Conservation (phyloP, 2,888 invertebrate species). For the Watsonalla binaria region DNA sequence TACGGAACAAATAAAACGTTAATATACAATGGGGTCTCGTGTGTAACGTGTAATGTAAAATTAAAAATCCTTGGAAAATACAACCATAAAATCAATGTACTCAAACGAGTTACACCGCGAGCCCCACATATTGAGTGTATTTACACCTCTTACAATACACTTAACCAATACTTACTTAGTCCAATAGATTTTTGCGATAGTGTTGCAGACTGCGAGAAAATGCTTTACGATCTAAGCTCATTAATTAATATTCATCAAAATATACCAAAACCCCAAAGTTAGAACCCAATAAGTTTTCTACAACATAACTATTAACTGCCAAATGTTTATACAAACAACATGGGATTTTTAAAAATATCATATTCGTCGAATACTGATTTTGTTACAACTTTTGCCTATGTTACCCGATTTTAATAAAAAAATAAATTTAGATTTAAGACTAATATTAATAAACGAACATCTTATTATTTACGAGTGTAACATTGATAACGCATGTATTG, state of each 20-base stretch:
- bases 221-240: conserved; percentile 45
- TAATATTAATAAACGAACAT: conserved; percentile 17
- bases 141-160: conserved; percentile 69
- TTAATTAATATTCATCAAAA: conserved; percentile 26
- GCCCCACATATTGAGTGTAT: conserved; percentile 42
- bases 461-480: conserved; percentile 1
- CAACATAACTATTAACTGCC: conserved; percentile 10
- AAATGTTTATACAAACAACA: neutral
- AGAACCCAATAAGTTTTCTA: conserved; percentile 22
- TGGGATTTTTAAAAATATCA: neutral
- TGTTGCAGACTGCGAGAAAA: conserved; percentile 52
- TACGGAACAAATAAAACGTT: conserved; percentile 20
- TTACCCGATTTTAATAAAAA: conserved; percentile 35
- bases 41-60: neutral
- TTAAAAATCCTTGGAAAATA: neutral
- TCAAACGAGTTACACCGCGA: conserved; percentile 16
- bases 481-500: neutral
- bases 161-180: conserved; percentile 59
- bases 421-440: conserved; percentile 42
- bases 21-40: conserved; percentile 19
- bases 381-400: neutral
- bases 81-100: conserved; percentile 1
- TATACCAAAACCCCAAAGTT: conserved; percentile 23
- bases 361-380: conserved; percentile 1
- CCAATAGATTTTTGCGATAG: conserved; percentile 60